Evolutionary conservation across 2,888 invertebrate genomes (phyloP).

Genomic region (Pharmacophagus antenor): DNA sequence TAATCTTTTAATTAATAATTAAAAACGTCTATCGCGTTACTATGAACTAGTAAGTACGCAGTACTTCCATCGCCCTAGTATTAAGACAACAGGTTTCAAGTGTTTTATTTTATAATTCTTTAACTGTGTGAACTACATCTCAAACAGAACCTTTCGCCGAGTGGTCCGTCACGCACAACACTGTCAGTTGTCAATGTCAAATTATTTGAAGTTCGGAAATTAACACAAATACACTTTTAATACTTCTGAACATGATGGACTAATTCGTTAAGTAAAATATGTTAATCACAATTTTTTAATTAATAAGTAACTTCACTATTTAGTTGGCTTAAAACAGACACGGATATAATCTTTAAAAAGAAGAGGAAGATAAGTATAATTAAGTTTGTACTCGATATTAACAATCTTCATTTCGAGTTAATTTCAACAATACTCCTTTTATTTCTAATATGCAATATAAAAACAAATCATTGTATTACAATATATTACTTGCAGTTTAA

Average conservation of each 20-base stretch:
- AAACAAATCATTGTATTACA: background rate
- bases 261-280: background rate
- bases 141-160: background rate
- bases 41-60: background rate
- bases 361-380: no score
- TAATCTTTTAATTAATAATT: no score
- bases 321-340: background rate
- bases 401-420: no score
- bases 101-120: background rate
- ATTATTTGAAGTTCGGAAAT: conserved; percentile 9
- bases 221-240: background rate
- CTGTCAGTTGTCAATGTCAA: conserved; percentile 12
- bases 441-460: background rate
- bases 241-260: background rate
- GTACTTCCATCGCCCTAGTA: conserved; percentile 2
- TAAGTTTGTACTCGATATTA: no score
- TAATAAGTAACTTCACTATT: background rate
- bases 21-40: background rate
- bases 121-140: background rate
- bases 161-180: conserved; percentile 2
- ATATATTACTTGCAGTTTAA: background rate
- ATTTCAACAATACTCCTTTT: no score
- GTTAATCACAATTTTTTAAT: background rate
- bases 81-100: background rate
- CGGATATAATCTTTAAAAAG: background rate